Evolutionary conservation across 2,113 vertebrate species (phyloP).

Genomic region (Archocentrus centrarchus): DNA sequence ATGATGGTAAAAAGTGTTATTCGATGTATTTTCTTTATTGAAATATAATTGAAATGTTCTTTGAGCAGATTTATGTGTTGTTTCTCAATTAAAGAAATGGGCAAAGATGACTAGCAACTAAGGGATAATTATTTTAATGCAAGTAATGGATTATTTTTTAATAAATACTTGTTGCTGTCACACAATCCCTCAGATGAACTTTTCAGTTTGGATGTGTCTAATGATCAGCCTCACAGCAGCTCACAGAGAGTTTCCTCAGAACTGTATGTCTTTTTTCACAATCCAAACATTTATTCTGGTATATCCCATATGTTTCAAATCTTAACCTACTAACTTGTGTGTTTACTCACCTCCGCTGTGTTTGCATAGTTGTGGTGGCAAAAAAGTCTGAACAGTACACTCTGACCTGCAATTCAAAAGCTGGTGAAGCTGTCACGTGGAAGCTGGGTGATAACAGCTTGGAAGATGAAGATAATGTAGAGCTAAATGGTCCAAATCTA

Average conservation of each 20-base stretch:
- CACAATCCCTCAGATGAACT: conserved; percentile 27
- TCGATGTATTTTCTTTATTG: neutral
- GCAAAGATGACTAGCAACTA: neutral
- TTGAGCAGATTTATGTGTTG: neutral
- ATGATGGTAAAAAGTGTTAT: no score
- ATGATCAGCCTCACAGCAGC: conserved; percentile 20
- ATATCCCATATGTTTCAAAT: neutral
- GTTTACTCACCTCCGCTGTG: neutral
- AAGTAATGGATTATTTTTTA: neutral
- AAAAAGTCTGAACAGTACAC: neutral
- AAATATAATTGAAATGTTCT: neutral
- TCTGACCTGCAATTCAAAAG: conserved; percentile 55
- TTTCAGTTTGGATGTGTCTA: conserved; percentile 50
- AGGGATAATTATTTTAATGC: neutral
- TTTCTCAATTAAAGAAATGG: neutral
- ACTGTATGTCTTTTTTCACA: conserved; percentile 48
- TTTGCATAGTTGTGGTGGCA: conserved; percentile 54
- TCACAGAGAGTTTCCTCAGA: conserved; percentile 57
- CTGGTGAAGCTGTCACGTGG: conserved; percentile 45
- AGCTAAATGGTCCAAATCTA: conserved; percentile 18
- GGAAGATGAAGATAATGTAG: rapidly evolving
- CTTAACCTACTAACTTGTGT: neutral
- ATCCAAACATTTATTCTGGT: neutral
- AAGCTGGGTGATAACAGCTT: neutral
- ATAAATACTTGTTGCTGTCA: neutral